phyloP scores from a whole-genome alignment of 2,797 vertebrate genomes.

The Cygnus olor region DNA sequence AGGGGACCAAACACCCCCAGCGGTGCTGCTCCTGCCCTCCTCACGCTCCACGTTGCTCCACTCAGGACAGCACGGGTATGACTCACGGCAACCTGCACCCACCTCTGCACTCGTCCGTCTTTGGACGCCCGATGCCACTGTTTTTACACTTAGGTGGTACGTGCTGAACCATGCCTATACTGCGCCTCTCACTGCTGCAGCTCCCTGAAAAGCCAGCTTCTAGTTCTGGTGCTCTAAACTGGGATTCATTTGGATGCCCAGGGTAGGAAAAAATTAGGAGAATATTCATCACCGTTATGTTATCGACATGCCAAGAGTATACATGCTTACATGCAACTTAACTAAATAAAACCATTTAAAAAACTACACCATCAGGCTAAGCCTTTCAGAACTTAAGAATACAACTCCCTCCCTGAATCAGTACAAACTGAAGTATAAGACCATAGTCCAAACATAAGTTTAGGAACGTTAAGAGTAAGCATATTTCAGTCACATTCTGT shows the following conservation, averaged over 20 bases:
- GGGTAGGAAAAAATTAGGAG: not conserved
- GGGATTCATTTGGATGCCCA: not conserved
- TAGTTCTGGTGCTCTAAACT: not conserved
- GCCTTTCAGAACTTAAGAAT: not conserved
- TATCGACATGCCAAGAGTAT: not conserved
- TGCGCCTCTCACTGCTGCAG: not conserved
- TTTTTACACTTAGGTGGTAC: not conserved
- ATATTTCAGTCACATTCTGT: not conserved
- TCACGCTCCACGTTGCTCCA: not conserved
- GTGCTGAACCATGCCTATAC: not conserved
- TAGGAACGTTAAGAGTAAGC: not conserved
- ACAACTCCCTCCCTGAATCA: rapidly evolving
- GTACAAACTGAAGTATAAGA: not conserved
- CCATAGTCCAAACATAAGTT: not conserved
- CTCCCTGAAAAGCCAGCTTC: not conserved
- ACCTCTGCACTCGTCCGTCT: not conserved
- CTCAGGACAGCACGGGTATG: not conserved
- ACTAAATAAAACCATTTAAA: not conserved
- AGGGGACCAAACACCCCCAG: not conserved
- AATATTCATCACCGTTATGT: not conserved
- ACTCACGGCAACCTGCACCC: not conserved
- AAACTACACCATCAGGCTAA: not conserved
- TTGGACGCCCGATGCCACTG: rapidly evolving
- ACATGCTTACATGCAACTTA: not conserved
- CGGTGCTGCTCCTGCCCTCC: not conserved